Base-by-base conservation (phyloP, 2,113 vertebrate species). In the Lamprotornis superbus region DNA sequence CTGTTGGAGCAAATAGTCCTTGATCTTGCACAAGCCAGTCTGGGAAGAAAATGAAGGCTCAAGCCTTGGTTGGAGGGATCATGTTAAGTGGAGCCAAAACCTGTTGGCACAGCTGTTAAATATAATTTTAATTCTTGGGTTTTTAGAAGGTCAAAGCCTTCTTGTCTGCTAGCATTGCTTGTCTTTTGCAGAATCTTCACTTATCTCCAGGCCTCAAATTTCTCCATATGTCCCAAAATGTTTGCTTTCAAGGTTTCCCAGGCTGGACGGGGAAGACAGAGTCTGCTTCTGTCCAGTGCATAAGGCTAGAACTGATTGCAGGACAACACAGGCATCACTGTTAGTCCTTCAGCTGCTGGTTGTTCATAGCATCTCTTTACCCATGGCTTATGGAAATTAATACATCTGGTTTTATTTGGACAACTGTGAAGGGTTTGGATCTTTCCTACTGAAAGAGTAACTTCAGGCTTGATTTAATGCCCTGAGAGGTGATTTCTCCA, bases 281-380 rank as follows among this genome's bases (percentile, higher is more conserved):
- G 15, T n/a, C 42, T 19, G 3, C 14, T 61, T 11, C 46, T 63
- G 25, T n/a, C 50, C 1, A 1, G 25, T 15, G 6, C 1, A 1
- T 49, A 49, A 83, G 46, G 33, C 15, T 47, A 31, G 74, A 75
- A 18, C 3, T 44, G 42, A 53, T 15, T 84, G 42, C 33, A 78
- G 50, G 61, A 47, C 30, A 42, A 4, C 69, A 46, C 33, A 18
- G 57, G 28, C 37, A 39, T 15, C 1, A 0, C 37, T 71, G 56
- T 39, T 70, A 27, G 56, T 42, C 46, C 30, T 59, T 87, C 16
- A 16, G 46, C 52, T 94, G 17, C 56, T 84, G 55, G 15, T 9
- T 55, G 13, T 74, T 27, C 12, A 14, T 2, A 77, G 37, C 31
- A 39, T 24, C 86, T 83, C 49, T 64, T 89, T 9, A 2, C 18